These are phyloP conservation scores for Otus sunia DNA, from an alignment of 2,113 vertebrate species.

Conservation along the genomic window DNA sequence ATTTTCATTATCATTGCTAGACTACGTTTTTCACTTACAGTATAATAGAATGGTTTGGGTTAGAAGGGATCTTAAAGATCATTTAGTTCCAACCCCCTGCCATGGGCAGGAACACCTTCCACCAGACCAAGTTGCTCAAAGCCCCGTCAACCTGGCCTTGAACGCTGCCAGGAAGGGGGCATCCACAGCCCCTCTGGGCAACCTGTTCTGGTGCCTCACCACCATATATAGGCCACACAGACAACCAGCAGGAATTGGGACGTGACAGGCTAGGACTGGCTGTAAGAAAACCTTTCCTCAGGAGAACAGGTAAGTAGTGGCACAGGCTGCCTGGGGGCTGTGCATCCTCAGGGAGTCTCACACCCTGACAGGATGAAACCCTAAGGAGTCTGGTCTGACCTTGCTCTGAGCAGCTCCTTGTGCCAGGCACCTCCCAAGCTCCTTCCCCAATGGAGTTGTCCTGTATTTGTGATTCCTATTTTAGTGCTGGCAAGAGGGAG, in stretches of 20 bases:
- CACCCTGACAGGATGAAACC: accelerated
- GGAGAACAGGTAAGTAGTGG: background rate
- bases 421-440: background rate
- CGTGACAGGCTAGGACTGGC: background rate
- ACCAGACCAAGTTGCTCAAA: no score
- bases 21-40: background rate
- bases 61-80: no score
- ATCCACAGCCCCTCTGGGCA: background rate
- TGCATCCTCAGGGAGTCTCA: background rate
- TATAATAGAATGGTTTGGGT: background rate
- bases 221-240: background rate
- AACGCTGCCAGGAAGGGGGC: no score
- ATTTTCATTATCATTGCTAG: background rate
- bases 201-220: background rate
- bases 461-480: background rate
- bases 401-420: background rate
- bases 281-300: background rate
- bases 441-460: accelerated
- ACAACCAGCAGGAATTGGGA: accelerated
- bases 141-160: no score
- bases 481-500: background rate
- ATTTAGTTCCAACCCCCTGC: no score
- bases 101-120: no score
- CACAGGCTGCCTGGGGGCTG: background rate
- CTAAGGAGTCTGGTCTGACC: background rate